Evolutionary conservation across 2,113 vertebrate species (phyloP).

Genomic region (Formicarius rufipectus): DNA sequence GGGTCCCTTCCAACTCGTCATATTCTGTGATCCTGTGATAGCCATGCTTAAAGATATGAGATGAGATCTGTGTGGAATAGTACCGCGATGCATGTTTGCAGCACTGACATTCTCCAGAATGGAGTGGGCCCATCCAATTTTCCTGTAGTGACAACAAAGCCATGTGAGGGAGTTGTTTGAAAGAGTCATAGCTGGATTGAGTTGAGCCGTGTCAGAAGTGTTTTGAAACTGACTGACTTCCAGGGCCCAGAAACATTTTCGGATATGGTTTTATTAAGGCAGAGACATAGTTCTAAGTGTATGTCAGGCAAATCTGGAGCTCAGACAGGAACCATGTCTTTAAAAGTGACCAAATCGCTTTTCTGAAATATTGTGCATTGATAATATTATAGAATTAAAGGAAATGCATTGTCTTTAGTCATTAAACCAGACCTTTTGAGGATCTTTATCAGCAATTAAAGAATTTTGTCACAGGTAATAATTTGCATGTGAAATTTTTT

Average conservation of each 20-base stretch:
- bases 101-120: not conserved
- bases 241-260: not conserved
- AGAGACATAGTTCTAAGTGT: not conserved
- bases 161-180: not conserved
- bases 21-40: not conserved
- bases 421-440: not conserved
- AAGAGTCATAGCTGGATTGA: accelerated
- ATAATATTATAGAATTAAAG: not conserved
- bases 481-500: not conserved
- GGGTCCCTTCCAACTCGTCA: not conserved
- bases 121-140: not conserved
- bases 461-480: not conserved
- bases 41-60: not conserved
- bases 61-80: accelerated
- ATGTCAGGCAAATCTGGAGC: not conserved
- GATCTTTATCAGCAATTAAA: not conserved
- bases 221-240: not conserved
- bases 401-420: not conserved
- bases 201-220: not conserved
- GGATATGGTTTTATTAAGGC: not conserved
- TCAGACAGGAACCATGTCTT: not conserved
- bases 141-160: not conserved
- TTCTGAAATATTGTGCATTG: not conserved
- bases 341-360: not conserved
- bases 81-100: not conserved